Conservation (phyloP, 1,140 invertebrate genomes). For the Cheumatopsyche charites region DNA sequence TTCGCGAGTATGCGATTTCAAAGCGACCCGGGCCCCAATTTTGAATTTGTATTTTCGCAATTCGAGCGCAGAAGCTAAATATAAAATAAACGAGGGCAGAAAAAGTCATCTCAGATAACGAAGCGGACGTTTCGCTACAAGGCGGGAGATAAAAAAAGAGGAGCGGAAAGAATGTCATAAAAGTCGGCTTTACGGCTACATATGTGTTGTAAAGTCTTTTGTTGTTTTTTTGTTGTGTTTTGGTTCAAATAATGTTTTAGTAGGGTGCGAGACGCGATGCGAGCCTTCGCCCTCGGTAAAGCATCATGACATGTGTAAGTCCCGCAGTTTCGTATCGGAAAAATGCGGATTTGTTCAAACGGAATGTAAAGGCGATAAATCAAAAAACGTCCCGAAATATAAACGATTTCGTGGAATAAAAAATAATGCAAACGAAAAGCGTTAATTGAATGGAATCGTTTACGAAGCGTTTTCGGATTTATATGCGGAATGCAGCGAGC, state of each 20-base stretch:
- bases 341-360: slow-evolving; percentile 13
- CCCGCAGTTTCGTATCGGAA: slow-evolving; percentile 14
- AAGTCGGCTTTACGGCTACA: slow-evolving; percentile 26
- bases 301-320: slow-evolving; percentile 18
- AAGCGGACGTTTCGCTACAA: slow-evolving; percentile 14
- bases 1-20: no score
- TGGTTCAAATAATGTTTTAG: slow-evolving; percentile 28
- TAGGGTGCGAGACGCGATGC: background rate
- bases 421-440: no score
- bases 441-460: no score
- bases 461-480: no score
- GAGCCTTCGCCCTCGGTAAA: background rate
- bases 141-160: slow-evolving; percentile 6
- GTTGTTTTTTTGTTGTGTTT: slow-evolving; percentile 17
- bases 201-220: slow-evolving; percentile 28
- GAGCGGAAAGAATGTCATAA: slow-evolving; percentile 26
- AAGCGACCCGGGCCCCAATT: no score
- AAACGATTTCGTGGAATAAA: no score
- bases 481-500: no score
- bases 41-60: background rate
- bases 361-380: no score
- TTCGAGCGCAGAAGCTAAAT: background rate
- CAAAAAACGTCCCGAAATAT: no score
- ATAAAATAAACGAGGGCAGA: slow-evolving; percentile 10
- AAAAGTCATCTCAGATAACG: slow-evolving; percentile 22